Evolutionary conservation across 1,140 invertebrate species (phyloP).

Genomic region (Wasmannia auropunctata): DNA sequence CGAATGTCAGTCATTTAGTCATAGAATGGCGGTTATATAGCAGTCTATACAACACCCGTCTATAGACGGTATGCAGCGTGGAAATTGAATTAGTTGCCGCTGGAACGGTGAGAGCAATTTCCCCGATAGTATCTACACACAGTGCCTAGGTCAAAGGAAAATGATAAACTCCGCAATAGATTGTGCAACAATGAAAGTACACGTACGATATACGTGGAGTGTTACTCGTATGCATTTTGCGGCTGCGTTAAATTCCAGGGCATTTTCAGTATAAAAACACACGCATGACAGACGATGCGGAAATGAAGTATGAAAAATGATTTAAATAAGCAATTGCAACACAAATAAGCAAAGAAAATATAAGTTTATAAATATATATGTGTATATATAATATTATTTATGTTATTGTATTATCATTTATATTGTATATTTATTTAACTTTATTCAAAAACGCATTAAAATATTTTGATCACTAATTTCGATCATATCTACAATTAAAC

Average conservation of each 20-base stretch:
- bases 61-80: conserved; percentile 39
- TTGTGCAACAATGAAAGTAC: conserved; percentile 37
- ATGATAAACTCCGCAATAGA: conserved; percentile 43
- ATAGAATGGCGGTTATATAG: background rate
- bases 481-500: background rate
- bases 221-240: background rate
- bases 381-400: background rate
- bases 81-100: conserved; percentile 67
- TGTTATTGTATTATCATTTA: background rate
- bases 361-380: background rate
- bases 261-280: background rate
- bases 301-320: background rate
- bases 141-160: conserved; percentile 43
- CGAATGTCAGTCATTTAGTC: conserved; percentile 45
- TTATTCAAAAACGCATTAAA: background rate
- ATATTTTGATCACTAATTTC: background rate
- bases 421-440: background rate
- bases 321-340: background rate
- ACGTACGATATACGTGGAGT: background rate
- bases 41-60: background rate
- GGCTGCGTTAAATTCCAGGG: background rate
- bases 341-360: background rate
- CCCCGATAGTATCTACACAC: conserved; percentile 62
- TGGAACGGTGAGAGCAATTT: conserved; percentile 68
- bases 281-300: background rate